phyloP scores from a whole-genome alignment of 2,888 invertebrate genomes.

The Pristionchus mayeri region DNA sequence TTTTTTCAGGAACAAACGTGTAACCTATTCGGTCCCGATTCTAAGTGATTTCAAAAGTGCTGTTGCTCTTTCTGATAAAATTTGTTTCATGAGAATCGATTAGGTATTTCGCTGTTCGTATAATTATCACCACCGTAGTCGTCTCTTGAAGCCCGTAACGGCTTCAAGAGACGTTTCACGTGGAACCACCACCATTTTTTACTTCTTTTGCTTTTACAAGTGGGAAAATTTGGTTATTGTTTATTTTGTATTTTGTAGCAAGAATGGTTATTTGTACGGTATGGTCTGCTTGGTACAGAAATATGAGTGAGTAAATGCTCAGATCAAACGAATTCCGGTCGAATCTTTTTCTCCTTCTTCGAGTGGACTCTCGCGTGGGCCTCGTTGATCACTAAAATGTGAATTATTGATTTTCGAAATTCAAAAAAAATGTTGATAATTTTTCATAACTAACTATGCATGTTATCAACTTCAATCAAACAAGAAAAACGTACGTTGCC shows the following conservation, averaged over 20 bases:
- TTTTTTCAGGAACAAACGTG: not conserved
- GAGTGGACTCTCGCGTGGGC: slow-evolving; percentile 3
- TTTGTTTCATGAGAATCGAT: too few species aligned
- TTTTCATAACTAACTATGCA: not conserved
- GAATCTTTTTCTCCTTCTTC: not conserved
- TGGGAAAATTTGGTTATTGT: not conserved
- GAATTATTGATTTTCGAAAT: not conserved
- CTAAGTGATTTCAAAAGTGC: not conserved
- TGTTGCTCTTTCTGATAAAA: too few species aligned
- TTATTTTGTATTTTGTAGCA: not conserved
- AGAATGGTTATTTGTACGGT: slow-evolving; percentile 22
- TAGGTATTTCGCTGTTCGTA: too few species aligned
- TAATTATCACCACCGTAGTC: too few species aligned
- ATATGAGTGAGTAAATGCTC: not conserved
- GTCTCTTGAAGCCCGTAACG: too few species aligned
- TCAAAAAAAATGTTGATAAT: not conserved
- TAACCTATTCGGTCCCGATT: not conserved
- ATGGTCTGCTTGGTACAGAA: not conserved
- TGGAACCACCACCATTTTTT: too few species aligned
- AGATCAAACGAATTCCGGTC: slow-evolving; percentile 28
- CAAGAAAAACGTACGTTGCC: not conserved
- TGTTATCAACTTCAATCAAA: too few species aligned
- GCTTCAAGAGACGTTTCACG: too few species aligned
- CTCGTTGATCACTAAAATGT: slow-evolving; percentile 10
- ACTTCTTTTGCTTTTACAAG: not conserved